Evolutionary conservation across 2,113 vertebrate species (phyloP), one percentile per base, ranked within the genome.

Genomic region (Spizaetus ornatus): DNA sequence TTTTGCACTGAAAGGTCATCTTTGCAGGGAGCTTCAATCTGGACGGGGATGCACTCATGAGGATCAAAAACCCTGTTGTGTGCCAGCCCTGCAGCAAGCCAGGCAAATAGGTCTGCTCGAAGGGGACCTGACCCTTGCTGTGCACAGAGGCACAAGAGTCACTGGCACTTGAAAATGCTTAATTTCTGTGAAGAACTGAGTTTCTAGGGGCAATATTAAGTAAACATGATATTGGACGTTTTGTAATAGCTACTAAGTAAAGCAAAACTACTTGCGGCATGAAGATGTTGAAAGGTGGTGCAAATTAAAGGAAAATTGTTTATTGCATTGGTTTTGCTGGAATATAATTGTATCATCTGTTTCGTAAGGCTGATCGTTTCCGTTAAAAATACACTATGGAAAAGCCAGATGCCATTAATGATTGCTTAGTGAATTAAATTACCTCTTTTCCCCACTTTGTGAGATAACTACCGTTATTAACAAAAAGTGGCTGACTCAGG

Each of bases 381-480:
- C 32, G 23, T 76, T 56, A 32, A 72, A 95, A 82, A 76, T 42
- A 45, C 3, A 1, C 58, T 48, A 25, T 23, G 32, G 73, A 87
- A 92, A 91, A 80, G 10, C 7, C 72, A 95, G n/a, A 80, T 88
- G 29, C 55, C 34, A 59, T 73, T 83, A 47, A 58, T 55, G 29
- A 53, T 76, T 84, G 62, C 36, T 67, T 66, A 76, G 63, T 61
- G 58, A 45, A 21, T 85, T 89, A 59, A 48, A 82, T 40, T 23
- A 55, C 27, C 19, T 61, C 16, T 59, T 79, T 61, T 21, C 21
- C 26, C n/a, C 31, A 48, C 43, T 69, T 77, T 45, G 36, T 69
- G 66, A 69, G 22, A 32, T 42, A 83, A 70, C 45, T 38, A 22
- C 42, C 63, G 31, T 52, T 86, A 34, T 73, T 73, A 83, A 36